Conservation (phyloP, 1,140 invertebrate genomes). For the Maniola jurtina region DNA sequence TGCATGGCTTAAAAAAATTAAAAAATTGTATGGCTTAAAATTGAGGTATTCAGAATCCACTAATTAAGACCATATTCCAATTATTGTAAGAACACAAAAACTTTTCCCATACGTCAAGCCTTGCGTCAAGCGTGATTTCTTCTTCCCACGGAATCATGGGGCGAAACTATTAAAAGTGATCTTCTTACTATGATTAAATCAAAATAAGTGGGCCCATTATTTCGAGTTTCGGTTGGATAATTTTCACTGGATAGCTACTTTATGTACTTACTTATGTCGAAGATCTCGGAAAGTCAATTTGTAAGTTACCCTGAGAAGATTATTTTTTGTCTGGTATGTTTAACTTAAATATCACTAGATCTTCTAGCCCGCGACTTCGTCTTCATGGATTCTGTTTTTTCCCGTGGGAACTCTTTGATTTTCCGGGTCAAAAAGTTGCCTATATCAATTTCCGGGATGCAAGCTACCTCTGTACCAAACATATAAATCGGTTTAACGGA, state of each 20-base stretch:
- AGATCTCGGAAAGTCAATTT: conserved; percentile 2
- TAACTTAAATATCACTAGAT: too few species aligned
- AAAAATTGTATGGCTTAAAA: too few species aligned
- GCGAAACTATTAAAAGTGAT: conserved; percentile 49
- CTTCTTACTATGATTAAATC: conserved; percentile 63
- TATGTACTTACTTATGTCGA: conserved; percentile 31
- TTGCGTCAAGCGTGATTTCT: conserved; percentile 26
- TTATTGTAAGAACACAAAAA: conserved; percentile 1
- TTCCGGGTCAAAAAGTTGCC: too few species aligned
- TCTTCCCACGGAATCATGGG: conserved; percentile 57
- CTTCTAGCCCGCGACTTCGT: too few species aligned
- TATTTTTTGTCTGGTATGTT: not conserved
- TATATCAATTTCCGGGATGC: too few species aligned
- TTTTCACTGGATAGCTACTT: conserved; percentile 49
- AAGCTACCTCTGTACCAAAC: too few species aligned
- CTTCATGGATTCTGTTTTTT: too few species aligned
- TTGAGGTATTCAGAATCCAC: too few species aligned
- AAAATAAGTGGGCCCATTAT: conserved; percentile 60
- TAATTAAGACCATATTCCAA: not conserved
- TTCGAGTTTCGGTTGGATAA: conserved; percentile 55
- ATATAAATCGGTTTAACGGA: too few species aligned
- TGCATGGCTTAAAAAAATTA: too few species aligned
- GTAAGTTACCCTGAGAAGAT: not conserved
- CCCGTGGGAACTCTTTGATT: too few species aligned
- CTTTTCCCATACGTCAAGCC: conserved; percentile 31